Evolutionary conservation across 2,888 invertebrate species (phyloP), one percentile per base, ranked within the genome.

Genomic region (Synergus umbraculus): DNA sequence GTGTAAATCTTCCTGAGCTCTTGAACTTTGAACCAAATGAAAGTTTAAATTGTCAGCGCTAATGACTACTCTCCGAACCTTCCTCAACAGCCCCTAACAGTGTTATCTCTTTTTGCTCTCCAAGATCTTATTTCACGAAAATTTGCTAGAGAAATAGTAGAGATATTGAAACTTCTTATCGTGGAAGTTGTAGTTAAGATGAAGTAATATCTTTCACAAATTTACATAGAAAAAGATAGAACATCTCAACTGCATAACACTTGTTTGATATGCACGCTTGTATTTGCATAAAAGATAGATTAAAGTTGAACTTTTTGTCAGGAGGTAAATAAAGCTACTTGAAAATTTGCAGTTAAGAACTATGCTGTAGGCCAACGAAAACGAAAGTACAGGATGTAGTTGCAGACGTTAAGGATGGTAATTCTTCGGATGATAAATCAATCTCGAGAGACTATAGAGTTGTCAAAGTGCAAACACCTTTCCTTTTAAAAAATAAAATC

Each of bases 1-100:
- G 15, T 73, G 54, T 73, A 73, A 54, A 54, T 54, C 73, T 54
- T 37, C 29, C n/a, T 54, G 54, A 73, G 41, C 37, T 73, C 41
- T 73, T 73, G 18, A 73, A 73, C 73, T 54, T 73, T 73, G 54
- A 73, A 73, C 73, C 41, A 37, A 54, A 10, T 54, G 29, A 46
- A 69, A 54, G 18, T 73, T 58, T 58, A 41, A 73, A 73, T 10
- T 54, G 12, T 49, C 69, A 4, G 37, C 12, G 41, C 7, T 54
- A 73, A 73, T 58, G 10, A 4, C 49, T 54, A 4, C 49, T 54
- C 54, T 58, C 54, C 41, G 73, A 54, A 73, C 73, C 73, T 54
- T 58, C 69, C 69, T 13, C 15, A 49, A 73, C 18, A 69, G 10
- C 15, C 37, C 37, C 5, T 37, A 37, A 37, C 7, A 37, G 37